Evolutionary conservation across 2,797 vertebrate genomes (phyloP), one percentile per base, ranked within the genome.

Genomic region (Cottoperca gobio): DNA sequence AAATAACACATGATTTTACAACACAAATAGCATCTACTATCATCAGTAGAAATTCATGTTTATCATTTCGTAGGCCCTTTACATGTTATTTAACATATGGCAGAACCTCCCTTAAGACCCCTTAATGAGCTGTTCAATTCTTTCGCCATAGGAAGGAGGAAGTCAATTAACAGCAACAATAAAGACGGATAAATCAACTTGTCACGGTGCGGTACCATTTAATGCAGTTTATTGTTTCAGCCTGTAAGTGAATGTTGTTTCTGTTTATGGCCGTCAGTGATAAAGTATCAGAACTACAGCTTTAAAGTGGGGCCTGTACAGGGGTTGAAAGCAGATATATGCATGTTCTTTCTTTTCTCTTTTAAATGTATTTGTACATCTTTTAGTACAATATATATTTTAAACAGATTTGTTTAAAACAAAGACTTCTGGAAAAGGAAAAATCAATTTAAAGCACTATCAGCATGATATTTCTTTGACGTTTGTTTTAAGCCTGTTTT

Each of bases 141-240:
- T 33, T 8, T 45, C 35, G 23, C 0, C 37, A 28, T 46, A 35
- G 23, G 9, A 68, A 66, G 33, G 59, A 74, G 59, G 58, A 81
- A 83, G 62, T 86, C 71, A 81, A 81, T 81, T 71, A 75, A 79
- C 37, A 65, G 8, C 5, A 49, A 78, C 60, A 73, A 82, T 64
- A 64, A 76, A 68, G 60, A 57, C 0, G 0, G 39, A 59, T 65
- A 58, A 66, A 76, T 64, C 33, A 55, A 46, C 45, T 28, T 82
- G 76, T 75, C 58, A 65, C 59, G 50, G 16, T 57, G 50, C 70
- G 70, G 67, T 26, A 52, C 65, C 40, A 72, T 82, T 68, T 71
- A 77, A 73, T 37, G 24, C 5, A 17, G 24, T 57, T 79, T 75
- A 58, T 67, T 84, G 70, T 78, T 73, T 68, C 69, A 73, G 49